Conservation (phyloP, 1,140 invertebrate genomes). For the Conus ventricosus region DNA sequence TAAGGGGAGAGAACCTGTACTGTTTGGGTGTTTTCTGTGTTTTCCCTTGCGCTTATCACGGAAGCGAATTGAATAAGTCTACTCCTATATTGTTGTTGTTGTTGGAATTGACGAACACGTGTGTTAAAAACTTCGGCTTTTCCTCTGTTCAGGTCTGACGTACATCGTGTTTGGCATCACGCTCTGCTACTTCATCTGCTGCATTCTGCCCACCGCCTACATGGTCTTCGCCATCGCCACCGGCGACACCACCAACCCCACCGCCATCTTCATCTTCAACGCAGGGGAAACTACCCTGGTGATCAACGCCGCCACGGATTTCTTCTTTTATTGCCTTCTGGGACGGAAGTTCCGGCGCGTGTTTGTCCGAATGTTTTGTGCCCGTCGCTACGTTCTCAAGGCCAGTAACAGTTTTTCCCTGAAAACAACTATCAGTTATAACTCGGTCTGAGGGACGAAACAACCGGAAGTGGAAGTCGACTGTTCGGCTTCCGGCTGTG, state of each 20-base stretch:
- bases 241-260: background rate
- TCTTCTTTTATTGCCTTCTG: conserved; percentile 89
- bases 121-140: background rate
- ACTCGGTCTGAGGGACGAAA: conserved; percentile 6
- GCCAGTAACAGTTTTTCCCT: background rate
- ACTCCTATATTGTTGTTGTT: background rate
- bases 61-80: background rate
- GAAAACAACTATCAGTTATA: conserved; percentile 24
- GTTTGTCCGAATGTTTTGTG: conserved; percentile 89
- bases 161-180: conserved; percentile 50
- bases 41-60: no score
- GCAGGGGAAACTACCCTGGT: conserved; percentile 83
- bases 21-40: no score
- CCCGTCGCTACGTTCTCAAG: conserved; percentile 25
- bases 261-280: conserved; percentile 77
- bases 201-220: conserved; percentile 46
- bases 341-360: conserved; percentile 94
- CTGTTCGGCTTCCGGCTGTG: no score
- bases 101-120: background rate
- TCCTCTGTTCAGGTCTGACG: conserved; percentile 19
- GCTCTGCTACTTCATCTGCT: conserved; percentile 49
- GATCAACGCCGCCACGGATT: conserved; percentile 81
- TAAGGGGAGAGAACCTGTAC: no score
- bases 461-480: no score
- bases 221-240: conserved; percentile 39